phyloP scores from a whole-genome alignment of 64 coral and sea anemone genomes.

The Astreopora myriophthalma region DNA sequence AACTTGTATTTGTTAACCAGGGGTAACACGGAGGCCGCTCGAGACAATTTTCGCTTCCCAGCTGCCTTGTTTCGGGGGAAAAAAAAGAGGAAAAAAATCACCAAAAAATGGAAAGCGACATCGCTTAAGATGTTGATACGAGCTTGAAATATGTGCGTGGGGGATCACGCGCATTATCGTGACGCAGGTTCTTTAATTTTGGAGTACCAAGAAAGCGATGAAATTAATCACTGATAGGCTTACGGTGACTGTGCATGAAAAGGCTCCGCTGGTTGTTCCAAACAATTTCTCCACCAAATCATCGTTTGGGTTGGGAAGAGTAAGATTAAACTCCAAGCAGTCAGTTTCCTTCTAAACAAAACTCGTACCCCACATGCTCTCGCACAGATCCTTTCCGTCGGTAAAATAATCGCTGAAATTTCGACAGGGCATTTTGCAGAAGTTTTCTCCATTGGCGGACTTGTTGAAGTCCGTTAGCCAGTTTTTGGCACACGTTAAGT shows the following conservation, averaged over 20 bases:
- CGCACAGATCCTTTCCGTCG: constrained; percentile 38
- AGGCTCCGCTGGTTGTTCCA: neutral
- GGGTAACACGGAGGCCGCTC: too few species aligned
- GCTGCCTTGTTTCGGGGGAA: too few species aligned
- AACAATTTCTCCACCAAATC: neutral
- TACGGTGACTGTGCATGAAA: neutral
- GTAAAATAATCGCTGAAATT: constrained; percentile 1
- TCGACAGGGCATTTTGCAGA: constrained; percentile 3
- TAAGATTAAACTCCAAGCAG: constrained; percentile 60
- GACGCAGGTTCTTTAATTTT: too few species aligned
- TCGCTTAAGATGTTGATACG: too few species aligned
- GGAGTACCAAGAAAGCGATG: neutral
- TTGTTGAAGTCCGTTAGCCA: neutral
- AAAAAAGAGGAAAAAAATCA: too few species aligned
- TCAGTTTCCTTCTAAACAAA: constrained; percentile 36
- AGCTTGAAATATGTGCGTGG: too few species aligned
- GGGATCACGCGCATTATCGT: too few species aligned
- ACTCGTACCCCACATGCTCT: constrained; percentile 14
- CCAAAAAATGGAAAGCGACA: too few species aligned
- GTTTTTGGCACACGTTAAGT: constrained; percentile 56
- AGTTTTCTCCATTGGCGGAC: neutral
- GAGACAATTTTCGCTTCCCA: too few species aligned
- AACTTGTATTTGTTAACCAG: too few species aligned
- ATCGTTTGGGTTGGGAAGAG: constrained; percentile 30
- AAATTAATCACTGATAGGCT: neutral